Evolutionary conservation across 1,140 invertebrate genomes (phyloP).

Genomic region (Potamilus streckersoni): DNA sequence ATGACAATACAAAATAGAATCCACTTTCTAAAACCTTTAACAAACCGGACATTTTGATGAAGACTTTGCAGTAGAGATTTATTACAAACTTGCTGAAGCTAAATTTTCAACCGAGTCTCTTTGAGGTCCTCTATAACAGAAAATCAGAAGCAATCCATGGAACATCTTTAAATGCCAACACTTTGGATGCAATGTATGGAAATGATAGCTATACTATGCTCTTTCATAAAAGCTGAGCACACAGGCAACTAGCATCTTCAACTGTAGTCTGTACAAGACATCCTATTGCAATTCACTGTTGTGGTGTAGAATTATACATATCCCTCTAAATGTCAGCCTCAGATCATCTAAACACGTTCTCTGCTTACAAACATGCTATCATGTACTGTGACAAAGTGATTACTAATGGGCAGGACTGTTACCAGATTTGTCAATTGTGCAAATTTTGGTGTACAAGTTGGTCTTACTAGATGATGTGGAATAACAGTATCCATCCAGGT

Average conservation of each 20-base stretch:
- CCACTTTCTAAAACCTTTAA: too few species aligned
- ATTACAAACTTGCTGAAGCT: neutral
- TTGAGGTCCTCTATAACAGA: neutral
- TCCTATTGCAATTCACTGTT: constrained; percentile 67
- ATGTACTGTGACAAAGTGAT: constrained; percentile 45
- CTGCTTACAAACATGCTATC: constrained; percentile 12
- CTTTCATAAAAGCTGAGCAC: constrained; percentile 48
- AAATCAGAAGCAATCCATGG: neutral
- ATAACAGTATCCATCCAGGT: constrained; percentile 1
- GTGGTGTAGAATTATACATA: constrained; percentile 28
- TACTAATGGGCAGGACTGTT: constrained; percentile 67
- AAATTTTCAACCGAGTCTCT: neutral
- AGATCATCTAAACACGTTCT: constrained; percentile 19
- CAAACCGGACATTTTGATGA: neutral
- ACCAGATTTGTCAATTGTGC: constrained; percentile 59
- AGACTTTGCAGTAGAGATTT: neutral
- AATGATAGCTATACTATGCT: constrained; percentile 40
- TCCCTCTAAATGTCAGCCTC: constrained; percentile 27
- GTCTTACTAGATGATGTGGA: constrained; percentile 25
- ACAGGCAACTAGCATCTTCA: constrained; percentile 46
- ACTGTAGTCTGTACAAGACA: constrained; percentile 45
- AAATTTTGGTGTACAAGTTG: constrained; percentile 36
- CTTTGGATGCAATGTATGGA: constrained; percentile 51
- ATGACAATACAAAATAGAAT: too few species aligned
- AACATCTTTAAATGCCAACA: constrained; percentile 6